Evolutionary conservation across 2,797 vertebrate species (phyloP).

Genomic region (Xiphophorus birchmanni): DNA sequence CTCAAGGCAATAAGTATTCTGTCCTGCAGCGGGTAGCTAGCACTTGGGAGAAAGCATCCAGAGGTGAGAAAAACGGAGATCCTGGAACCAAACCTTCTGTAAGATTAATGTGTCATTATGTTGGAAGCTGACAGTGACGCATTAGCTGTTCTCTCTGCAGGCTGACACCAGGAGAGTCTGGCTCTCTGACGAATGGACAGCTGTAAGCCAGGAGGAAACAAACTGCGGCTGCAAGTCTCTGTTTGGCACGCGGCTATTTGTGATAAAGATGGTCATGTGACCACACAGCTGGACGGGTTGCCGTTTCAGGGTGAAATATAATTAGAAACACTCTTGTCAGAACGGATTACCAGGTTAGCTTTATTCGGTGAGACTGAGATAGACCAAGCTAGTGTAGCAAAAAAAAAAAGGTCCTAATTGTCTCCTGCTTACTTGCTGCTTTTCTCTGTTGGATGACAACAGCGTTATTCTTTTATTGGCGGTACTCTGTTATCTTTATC

Average conservation of each 20-base stretch:
- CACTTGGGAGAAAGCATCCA: conserved; percentile 43
- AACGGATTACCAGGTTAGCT: background rate
- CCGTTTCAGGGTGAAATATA: conserved; percentile 36
- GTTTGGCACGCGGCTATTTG: conserved; percentile 43
- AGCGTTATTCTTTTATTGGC: no score
- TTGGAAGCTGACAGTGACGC: conserved; percentile 57
- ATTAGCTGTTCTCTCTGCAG: conserved; percentile 53
- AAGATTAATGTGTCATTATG: conserved; percentile 53
- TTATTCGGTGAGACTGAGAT: background rate
- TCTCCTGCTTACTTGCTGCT: no score
- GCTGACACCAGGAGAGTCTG: conserved; percentile 13
- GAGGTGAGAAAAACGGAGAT: conserved; percentile 26
- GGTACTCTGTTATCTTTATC: no score
- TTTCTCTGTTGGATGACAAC: background rate
- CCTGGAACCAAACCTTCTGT: conserved; percentile 39
- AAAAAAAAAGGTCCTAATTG: background rate
- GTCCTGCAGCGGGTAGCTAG: conserved; percentile 9
- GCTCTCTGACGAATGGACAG: conserved; percentile 37
- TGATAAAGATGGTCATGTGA: conserved; percentile 36
- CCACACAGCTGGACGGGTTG: conserved; percentile 24
- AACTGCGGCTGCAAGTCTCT: conserved; percentile 42
- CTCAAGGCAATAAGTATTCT: background rate
- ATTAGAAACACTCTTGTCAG: conserved; percentile 55
- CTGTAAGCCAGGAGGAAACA: conserved; percentile 20
- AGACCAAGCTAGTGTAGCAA: background rate